Evolutionary conservation across 1,140 invertebrate genomes (phyloP).

Genomic region (Propsilocerus akamusi): DNA sequence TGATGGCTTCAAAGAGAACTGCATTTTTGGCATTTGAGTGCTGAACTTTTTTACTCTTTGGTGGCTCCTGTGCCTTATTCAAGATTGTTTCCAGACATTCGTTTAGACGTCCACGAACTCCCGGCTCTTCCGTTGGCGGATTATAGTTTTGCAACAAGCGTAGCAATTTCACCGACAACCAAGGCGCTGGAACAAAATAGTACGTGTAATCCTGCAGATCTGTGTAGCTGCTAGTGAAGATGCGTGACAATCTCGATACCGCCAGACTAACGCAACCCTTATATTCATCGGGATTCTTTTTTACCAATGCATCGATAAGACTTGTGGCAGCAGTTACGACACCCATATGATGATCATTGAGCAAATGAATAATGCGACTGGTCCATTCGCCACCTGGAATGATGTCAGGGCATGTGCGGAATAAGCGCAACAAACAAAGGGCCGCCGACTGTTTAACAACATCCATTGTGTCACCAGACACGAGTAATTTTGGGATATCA

Average conservation of each 20-base stretch:
- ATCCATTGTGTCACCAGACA: conserved; percentile 98
- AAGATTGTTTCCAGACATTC: conserved; percentile 99
- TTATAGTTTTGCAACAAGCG: conserved; percentile 96
- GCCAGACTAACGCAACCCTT: conserved; percentile 97
- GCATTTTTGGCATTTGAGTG: conserved; percentile 99
- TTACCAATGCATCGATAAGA: conserved; percentile 94
- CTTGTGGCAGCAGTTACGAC: conserved; percentile 97
- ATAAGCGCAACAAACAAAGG: conserved; percentile 80
- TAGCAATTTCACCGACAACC: conserved; percentile 96
- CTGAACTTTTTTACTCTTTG: conserved; percentile 99
- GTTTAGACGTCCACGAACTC: conserved; percentile 82
- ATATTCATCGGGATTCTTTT: conserved; percentile 97
- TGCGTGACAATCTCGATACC: conserved; percentile 89
- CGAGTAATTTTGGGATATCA: conserved; percentile 94
- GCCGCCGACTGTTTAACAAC: conserved; percentile 99
- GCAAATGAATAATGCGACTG: conserved; percentile 91
- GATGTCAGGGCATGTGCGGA: conserved; percentile 84
- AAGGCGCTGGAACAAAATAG: conserved; percentile 99
- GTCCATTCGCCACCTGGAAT: conserved; percentile 98
- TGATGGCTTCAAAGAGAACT: conserved; percentile 98
- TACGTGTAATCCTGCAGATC: conserved; percentile 99
- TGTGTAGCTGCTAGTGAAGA: conserved; percentile 94
- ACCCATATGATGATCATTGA: conserved; percentile 98
- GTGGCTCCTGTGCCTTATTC: conserved; percentile 98
- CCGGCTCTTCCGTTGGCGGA: conserved; percentile 86